Base-by-base conservation (phyloP, 2,888 invertebrate genomes). In the Polyommatus icarus region DNA sequence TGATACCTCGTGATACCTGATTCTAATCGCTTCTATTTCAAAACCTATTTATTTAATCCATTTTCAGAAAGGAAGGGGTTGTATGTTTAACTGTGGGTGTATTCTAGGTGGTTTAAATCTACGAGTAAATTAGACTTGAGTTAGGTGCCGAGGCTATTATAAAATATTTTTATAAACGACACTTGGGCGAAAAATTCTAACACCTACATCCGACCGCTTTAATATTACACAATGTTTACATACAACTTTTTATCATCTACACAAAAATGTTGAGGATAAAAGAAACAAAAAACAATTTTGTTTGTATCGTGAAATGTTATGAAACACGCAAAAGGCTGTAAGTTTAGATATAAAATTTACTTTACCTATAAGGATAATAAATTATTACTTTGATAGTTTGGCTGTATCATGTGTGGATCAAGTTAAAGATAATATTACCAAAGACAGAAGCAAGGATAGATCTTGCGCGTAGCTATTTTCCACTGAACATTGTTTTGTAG, bases 1-100 rank as follows among this genome's bases (percentile, higher is more conserved):
- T 77, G 77, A 36, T 77, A 73, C 72, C 73, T 40, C 50, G 20
- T 29, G 54, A 24, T 75, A 67, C 29, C 29, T 67, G 67, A 67
- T 67, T 67, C 67, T 67, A 67, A 67, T 32, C 29, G 67, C 67
- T 67, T 32, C 67, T 32, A 67, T 67, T 67, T 32, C 67, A 32
- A 67, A 67, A 67, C 67, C 67, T 67, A 67, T 67, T 67, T 32
- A 67, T 67, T 67, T 18, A 29, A 29, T 54, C 18, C 54, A 54
- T 54, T 54, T 54, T 18, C 5, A 54, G 54, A 18, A 5, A 54
- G 20, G 59, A n/a, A 20, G 20, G 7, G 18, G n/a, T 57, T n/a
- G 6, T 7, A 59, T 59, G 6, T 59, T 59, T 59, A n/a, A n/a
- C n/a, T n/a, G n/a, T 59, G n/a, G n/a, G 50, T n/a, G 59, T 46